These are phyloP conservation scores for human (Homo sapiens) DNA, from an alignment of 2,113 vertebrate genomes.

Conservation along the genomic window DNA sequence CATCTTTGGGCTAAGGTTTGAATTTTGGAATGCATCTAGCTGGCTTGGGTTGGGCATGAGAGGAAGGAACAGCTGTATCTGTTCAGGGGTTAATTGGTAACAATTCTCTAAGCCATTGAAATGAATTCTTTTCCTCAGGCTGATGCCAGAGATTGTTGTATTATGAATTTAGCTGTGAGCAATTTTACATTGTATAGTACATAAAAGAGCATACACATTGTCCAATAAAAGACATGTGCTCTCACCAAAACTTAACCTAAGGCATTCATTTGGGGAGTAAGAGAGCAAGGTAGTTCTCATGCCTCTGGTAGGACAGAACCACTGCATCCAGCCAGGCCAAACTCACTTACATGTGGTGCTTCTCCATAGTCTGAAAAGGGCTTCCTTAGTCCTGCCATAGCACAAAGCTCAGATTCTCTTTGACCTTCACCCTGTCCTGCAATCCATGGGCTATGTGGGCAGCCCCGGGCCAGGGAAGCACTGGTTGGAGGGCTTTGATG, in stretches of 20 bases:
- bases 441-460: neutral
- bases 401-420: neutral
- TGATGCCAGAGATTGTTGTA: neutral
- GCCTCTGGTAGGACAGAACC: neutral
- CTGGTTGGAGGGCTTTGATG: neutral
- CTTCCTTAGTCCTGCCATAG: neutral
- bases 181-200: neutral
- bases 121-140: no score
- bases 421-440: neutral
- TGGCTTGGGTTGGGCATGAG: neutral
- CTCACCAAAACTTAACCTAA: neutral
- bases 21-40: conserved; percentile 51
- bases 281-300: no score
- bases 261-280: no score
- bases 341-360: neutral
- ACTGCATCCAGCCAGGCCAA: no score
- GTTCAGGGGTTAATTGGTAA: neutral
- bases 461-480: neutral
- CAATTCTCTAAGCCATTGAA: neutral
- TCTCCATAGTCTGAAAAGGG: neutral
- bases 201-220: rapidly evolving
- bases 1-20: conserved; percentile 66
- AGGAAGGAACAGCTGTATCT: neutral
- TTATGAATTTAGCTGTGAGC: neutral
- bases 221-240: rapidly evolving